phyloP scores from a whole-genome alignment of 2,113 vertebrate genomes.

The Misgurnus anguillicaudatus region DNA sequence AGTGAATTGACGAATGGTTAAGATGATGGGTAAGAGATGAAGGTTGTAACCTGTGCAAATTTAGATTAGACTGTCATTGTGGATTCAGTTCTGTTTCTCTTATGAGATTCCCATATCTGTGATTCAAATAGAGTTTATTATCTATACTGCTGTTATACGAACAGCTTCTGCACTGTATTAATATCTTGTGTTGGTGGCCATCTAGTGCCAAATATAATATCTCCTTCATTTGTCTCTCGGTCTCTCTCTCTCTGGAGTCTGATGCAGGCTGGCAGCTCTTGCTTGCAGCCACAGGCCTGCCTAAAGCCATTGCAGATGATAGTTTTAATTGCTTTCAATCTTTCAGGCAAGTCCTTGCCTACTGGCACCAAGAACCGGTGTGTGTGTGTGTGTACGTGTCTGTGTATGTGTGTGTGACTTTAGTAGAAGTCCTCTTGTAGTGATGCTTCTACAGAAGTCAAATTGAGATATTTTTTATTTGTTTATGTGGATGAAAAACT shows the following conservation, averaged over 20 bases:
- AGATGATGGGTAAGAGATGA: too few species aligned
- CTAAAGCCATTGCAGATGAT: constrained; percentile 85
- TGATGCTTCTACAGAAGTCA: constrained; percentile 41
- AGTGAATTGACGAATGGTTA: too few species aligned
- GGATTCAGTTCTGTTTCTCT: background rate
- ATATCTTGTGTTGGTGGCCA: constrained; percentile 33
- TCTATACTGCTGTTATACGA: too few species aligned
- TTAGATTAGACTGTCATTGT: constrained; percentile 5
- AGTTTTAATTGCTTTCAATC: constrained; percentile 89
- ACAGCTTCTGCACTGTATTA: background rate
- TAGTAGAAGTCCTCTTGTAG: constrained; percentile 9
- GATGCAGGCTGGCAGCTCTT: constrained; percentile 80
- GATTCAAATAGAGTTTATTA: too few species aligned
- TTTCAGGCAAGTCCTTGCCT: constrained; percentile 83
- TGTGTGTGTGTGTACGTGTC: constrained; percentile 42
- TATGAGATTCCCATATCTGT: too few species aligned
- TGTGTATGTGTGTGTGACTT: constrained; percentile 58
- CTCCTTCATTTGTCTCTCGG: constrained; percentile 54
- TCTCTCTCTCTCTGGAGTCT: constrained; percentile 73
- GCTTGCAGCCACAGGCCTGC: constrained; percentile 78
- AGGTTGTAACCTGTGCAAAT: too few species aligned
- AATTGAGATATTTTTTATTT: constrained; percentile 25
- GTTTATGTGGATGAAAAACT: background rate
- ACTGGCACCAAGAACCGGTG: constrained; percentile 68
- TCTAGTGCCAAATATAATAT: constrained; percentile 30